These are phyloP conservation scores for Oreochromis tanganicae DNA, from an alignment of 2,113 vertebrate species.

Conservation along the genomic window DNA sequence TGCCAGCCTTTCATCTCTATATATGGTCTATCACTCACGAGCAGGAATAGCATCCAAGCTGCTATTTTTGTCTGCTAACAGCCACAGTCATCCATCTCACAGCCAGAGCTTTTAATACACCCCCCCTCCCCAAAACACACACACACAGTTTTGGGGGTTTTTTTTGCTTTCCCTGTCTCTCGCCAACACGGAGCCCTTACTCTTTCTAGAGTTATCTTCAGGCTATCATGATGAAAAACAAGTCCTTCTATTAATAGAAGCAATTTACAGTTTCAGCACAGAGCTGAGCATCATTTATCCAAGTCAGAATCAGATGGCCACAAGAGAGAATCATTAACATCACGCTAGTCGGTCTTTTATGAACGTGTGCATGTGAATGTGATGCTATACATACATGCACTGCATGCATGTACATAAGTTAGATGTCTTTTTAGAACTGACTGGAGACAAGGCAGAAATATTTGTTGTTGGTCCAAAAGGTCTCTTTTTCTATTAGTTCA, in stretches of 20 bases:
- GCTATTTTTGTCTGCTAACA: constrained; percentile 50
- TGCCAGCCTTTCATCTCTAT: constrained; percentile 38
- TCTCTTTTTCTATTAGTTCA: neutral
- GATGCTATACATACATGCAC: neutral
- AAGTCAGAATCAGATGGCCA: neutral
- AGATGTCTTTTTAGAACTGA: neutral
- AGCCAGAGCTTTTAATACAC: constrained; percentile 48
- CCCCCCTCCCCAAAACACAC: neutral
- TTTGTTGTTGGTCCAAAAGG: neutral
- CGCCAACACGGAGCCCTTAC: neutral
- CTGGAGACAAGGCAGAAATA: neutral
- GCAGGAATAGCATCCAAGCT: constrained; percentile 44
- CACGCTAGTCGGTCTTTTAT: neutral
- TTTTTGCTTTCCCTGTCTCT: neutral
- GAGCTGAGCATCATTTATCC: constrained; percentile 10
- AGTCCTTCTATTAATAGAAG: constrained; percentile 48
- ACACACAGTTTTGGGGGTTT: rapidly evolving
- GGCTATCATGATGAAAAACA: constrained; percentile 34
- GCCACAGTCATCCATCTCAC: constrained; percentile 24
- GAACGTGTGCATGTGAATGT: neutral
- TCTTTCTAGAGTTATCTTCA: neutral
- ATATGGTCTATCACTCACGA: constrained; percentile 24
- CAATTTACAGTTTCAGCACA: constrained; percentile 25
- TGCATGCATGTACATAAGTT: neutral
- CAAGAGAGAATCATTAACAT: neutral